A percentile compares a stretch with the other conserved stretches of the same genome.
phyloP scores from a whole-genome alignment of 1,140 invertebrate species.

The Caenorhabditis briggsae region DNA sequence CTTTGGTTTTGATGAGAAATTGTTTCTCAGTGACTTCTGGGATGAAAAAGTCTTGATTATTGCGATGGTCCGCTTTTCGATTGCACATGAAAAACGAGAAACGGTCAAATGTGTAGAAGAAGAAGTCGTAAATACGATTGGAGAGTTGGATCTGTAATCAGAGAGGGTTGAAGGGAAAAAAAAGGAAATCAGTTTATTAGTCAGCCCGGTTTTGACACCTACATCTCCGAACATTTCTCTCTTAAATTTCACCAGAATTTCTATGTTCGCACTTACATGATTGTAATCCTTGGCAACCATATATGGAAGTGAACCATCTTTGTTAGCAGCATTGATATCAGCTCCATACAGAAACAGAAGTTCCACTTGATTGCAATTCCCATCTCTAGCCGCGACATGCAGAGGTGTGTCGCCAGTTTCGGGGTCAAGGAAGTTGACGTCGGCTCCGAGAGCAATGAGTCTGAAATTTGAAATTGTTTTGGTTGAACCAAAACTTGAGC shows the following conservation, averaged over 20 bases:
- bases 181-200: too few species aligned
- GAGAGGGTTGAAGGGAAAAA: not conserved
- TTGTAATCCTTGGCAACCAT: constrained; percentile 3
- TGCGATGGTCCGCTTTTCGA: constrained; percentile 34
- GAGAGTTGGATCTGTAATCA: not conserved
- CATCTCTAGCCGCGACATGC: constrained; percentile 11
- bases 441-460: constrained; percentile 36
- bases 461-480: too few species aligned
- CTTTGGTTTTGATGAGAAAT: constrained; percentile 10
- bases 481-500: too few species aligned
- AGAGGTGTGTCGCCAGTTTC: constrained; percentile 18
- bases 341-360: constrained; percentile 42
- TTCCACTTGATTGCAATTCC: constrained; percentile 30
- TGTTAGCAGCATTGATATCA: constrained; percentile 9
- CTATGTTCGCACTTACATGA: not conserved
- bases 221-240: too few species aligned
- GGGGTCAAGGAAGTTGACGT: constrained; percentile 22
- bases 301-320: constrained; percentile 1
- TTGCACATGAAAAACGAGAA: constrained; percentile 45
- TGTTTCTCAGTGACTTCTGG: constrained; percentile 41
- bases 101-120: constrained; percentile 26
- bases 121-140: constrained; percentile 22
- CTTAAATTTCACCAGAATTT: too few species aligned
- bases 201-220: too few species aligned
- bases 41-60: constrained; percentile 39